Evolutionary conservation across 2,888 invertebrate genomes (phyloP).

Genomic region (Blomia tropicalis): DNA sequence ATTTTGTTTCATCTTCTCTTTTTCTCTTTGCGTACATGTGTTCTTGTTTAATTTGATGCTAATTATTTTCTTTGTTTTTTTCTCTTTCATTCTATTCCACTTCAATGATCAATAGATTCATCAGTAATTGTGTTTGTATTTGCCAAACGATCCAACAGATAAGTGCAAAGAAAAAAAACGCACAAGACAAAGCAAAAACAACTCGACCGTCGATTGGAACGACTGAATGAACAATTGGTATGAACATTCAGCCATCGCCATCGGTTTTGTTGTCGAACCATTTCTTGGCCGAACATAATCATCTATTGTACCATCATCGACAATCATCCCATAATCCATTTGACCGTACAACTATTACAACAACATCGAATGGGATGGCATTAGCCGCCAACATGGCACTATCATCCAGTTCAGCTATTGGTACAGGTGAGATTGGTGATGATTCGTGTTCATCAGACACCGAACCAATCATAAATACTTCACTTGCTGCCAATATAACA

Average conservation of each 20-base stretch:
- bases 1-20: too few species aligned
- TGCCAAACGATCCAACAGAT: too few species aligned
- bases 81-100: too few species aligned
- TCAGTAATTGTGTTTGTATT: too few species aligned
- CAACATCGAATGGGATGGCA: constrained; percentile 2
- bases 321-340: background rate
- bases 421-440: background rate
- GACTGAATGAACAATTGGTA: constrained; percentile 14
- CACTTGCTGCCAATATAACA: background rate
- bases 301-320: background rate
- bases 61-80: too few species aligned
- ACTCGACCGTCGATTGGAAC: too few species aligned
- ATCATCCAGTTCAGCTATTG: background rate
- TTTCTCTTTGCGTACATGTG: too few species aligned
- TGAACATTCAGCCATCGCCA: constrained; percentile 14
- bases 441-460: background rate
- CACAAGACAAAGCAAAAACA: too few species aligned
- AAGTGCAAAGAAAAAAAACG: too few species aligned
- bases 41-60: too few species aligned
- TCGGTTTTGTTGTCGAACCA: too few species aligned
- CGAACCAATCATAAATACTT: background rate
- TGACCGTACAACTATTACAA: background rate
- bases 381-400: constrained; percentile 1
- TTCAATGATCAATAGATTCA: too few species aligned
- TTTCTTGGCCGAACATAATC: constrained; percentile 13